Evolutionary conservation across 92 coral and sea anemone species (phyloP).

Genomic region (Desmophyllum pertusum): DNA sequence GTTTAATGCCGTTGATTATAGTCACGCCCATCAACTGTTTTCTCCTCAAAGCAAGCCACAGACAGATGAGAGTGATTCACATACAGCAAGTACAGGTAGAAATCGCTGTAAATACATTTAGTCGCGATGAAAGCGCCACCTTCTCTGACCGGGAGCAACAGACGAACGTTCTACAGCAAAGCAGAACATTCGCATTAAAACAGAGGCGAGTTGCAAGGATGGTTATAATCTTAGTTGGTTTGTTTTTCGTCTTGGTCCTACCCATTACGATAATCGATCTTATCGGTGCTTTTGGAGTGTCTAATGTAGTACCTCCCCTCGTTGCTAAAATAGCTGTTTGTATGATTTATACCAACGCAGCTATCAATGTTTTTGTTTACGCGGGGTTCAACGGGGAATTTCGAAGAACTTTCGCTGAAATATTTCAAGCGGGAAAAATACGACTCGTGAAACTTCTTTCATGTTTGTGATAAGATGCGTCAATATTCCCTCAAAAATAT

Average conservation of each 20-base stretch:
- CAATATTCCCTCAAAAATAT: no score
- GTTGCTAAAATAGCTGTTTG: conserved; percentile 61
- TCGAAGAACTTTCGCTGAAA: conserved; percentile 53
- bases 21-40: conserved; percentile 67
- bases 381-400: conserved; percentile 77
- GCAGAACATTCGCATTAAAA: conserved; percentile 6
- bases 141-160: not conserved
- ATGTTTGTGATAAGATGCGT: not conserved
- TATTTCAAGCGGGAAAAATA: conserved; percentile 23
- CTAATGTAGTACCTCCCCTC: conserved; percentile 32
- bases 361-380: conserved; percentile 68
- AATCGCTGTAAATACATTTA: not conserved
- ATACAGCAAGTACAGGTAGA: conserved; percentile 43
- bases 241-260: conserved; percentile 57
- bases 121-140: not conserved
- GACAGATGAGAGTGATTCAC: conserved; percentile 64
- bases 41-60: conserved; percentile 61
- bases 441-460: not conserved
- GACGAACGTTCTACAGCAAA: not conserved
- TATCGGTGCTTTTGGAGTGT: conserved; percentile 18
- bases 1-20: conserved; percentile 49
- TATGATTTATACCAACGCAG: conserved; percentile 71
- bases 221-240: conserved; percentile 52
- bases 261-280: conserved; percentile 73
- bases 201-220: conserved; percentile 63